Conservation (phyloP, 2,888 invertebrate species). For the Rhingia rostrata region DNA sequence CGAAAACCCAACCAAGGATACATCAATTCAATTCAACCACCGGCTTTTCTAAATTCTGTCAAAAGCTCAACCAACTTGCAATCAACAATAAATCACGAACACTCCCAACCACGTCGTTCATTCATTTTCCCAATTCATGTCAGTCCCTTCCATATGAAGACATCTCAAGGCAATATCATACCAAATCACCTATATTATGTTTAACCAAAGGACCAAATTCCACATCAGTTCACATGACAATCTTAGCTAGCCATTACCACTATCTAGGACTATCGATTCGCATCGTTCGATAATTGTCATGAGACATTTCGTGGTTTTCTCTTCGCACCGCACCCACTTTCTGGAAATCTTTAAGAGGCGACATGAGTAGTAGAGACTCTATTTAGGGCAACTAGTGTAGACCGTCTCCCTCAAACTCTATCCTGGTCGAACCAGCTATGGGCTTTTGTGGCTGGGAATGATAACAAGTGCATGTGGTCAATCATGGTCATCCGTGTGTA, state of each 20-base stretch:
- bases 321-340: neutral
- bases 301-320: constrained; percentile 62
- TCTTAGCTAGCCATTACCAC: constrained; percentile 46
- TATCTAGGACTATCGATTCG: constrained; percentile 5
- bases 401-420: neutral
- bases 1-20: no score
- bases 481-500: constrained; percentile 69
- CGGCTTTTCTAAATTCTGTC: no score
- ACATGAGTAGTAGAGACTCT: neutral
- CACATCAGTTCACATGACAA: constrained; percentile 65
- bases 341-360: neutral
- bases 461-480: constrained; percentile 73
- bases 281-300: constrained; percentile 49
- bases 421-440: constrained; percentile 7
- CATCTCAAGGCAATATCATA: no score
- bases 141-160: no score
- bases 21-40: no score
- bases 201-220: constrained; percentile 40
- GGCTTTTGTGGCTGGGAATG: constrained; percentile 54
- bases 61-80: no score
- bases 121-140: no score
- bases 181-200: constrained; percentile 33
- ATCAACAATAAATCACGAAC: no score
- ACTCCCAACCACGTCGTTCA: no score
- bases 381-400: neutral